Conservation (phyloP, 1,140 invertebrate species). For the Pissodes strobi region DNA sequence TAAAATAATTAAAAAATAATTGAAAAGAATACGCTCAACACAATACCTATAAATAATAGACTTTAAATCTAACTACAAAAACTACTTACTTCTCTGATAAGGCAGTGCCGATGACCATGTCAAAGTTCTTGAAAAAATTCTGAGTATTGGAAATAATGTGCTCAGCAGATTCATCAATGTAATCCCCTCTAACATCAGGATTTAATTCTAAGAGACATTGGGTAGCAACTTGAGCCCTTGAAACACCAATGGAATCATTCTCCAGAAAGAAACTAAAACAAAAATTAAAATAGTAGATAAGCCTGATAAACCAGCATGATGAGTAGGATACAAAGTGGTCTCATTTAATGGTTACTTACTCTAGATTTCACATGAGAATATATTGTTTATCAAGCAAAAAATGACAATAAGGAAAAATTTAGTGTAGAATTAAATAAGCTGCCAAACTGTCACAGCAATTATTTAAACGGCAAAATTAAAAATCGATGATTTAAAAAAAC, state of each 20-base stretch:
- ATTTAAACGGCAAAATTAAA: no score
- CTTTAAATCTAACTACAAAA: not conserved
- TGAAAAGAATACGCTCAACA: not conserved
- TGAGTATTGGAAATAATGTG: constrained; percentile 83
- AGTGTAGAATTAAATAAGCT: no score
- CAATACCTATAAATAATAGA: not conserved
- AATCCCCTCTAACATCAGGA: constrained; percentile 89
- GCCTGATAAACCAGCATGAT: not conserved
- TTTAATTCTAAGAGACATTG: constrained; percentile 89
- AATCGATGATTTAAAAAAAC: no score
- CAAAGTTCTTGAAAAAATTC: constrained; percentile 87
- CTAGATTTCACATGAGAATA: no score
- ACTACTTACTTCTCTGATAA: constrained; percentile 77
- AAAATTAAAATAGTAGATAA: constrained; percentile 39
- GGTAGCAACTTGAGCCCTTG: constrained; percentile 81
- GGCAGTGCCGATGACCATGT: constrained; percentile 84
- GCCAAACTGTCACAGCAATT: no score
- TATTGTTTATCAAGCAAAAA: no score
- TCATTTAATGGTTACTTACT: no score
- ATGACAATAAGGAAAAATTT: no score
- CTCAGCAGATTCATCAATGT: constrained; percentile 86
- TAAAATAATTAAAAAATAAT: not conserved
- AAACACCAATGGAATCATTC: constrained; percentile 75
- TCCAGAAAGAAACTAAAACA: constrained; percentile 89
- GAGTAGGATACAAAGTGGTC: not conserved